phyloP scores from a whole-genome alignment of 2,888 invertebrate species.

The Bursaphelenchus okinawaensis region DNA sequence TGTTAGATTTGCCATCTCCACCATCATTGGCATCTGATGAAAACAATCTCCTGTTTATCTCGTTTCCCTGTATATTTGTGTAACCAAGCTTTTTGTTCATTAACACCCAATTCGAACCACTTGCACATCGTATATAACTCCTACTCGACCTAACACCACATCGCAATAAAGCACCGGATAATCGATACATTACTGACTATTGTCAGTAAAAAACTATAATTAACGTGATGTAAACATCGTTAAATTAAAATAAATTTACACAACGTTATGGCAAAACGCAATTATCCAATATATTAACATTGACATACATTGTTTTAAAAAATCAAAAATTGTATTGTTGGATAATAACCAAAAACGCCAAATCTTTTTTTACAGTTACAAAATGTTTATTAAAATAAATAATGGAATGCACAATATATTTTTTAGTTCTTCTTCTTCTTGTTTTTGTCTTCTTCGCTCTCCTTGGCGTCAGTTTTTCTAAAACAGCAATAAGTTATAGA shows the following conservation, averaged over 20 bases:
- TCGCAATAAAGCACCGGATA: neutral
- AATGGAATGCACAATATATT: neutral
- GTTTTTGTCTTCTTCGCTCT: conserved; percentile 14
- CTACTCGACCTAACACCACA: neutral
- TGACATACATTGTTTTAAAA: too few relatives aligned
- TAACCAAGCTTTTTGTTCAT: neutral
- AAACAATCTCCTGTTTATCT: neutral
- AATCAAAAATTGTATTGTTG: too few relatives aligned
- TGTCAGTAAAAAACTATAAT: too few relatives aligned
- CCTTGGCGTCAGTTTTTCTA: neutral
- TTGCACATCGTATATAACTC: neutral
- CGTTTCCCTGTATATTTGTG: neutral
- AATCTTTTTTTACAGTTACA: neutral
- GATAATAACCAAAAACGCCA: neutral
- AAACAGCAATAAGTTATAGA: neutral
- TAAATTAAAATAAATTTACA: too few relatives aligned
- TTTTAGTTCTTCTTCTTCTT: conserved; percentile 16
- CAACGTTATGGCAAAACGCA: too few relatives aligned
- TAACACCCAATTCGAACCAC: neutral
- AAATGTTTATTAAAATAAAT: neutral
- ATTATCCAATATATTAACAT: too few relatives aligned
- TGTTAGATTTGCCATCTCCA: neutral
- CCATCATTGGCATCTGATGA: neutral
- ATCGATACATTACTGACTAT: neutral
- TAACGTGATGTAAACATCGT: too few relatives aligned